phyloP scores from a whole-genome alignment of 1,140 invertebrate species.

The Zelostemma sp. region DNA sequence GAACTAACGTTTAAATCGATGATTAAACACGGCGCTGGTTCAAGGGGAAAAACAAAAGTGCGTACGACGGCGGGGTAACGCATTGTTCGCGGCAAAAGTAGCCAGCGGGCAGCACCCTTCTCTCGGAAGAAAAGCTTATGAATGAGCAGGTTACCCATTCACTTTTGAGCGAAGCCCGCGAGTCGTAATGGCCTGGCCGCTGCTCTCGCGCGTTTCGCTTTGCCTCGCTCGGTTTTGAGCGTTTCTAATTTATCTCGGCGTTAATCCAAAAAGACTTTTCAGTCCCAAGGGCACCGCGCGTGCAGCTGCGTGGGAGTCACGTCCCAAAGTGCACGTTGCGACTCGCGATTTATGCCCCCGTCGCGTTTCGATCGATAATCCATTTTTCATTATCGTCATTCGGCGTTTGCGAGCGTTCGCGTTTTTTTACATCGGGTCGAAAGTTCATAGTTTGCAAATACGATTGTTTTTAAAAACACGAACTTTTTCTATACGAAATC shows the following conservation, averaged over 20 bases:
- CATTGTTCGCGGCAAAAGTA: constrained; percentile 29
- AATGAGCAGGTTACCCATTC: constrained; percentile 67
- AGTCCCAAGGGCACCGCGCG: constrained; percentile 36
- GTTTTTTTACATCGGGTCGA: too few relatives aligned
- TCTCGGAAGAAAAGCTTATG: constrained; percentile 65
- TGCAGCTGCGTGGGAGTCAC: constrained; percentile 11
- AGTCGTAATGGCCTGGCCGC: constrained; percentile 43
- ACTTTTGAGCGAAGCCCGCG: constrained; percentile 61
- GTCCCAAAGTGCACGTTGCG: too few relatives aligned
- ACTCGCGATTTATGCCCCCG: too few relatives aligned
- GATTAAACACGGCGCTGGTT: background rate
- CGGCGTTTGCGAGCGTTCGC: too few relatives aligned
- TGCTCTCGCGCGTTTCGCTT: constrained; percentile 27
- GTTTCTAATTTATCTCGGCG: constrained; percentile 43
- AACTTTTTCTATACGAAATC: too few relatives aligned
- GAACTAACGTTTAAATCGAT: background rate
- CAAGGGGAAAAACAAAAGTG: constrained; percentile 31
- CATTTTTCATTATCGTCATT: too few relatives aligned
- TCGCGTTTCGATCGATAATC: too few relatives aligned
- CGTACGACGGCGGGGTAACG: constrained; percentile 14
- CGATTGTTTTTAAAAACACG: too few relatives aligned
- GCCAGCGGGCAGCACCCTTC: constrained; percentile 39
- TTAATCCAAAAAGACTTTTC: constrained; percentile 41
- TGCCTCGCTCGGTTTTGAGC: constrained; percentile 37
- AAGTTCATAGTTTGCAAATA: too few relatives aligned